Evolutionary conservation across 2,113 vertebrate species (phyloP), one percentile per base, ranked within the genome.

Genomic region (Notarius quadriscutis): DNA sequence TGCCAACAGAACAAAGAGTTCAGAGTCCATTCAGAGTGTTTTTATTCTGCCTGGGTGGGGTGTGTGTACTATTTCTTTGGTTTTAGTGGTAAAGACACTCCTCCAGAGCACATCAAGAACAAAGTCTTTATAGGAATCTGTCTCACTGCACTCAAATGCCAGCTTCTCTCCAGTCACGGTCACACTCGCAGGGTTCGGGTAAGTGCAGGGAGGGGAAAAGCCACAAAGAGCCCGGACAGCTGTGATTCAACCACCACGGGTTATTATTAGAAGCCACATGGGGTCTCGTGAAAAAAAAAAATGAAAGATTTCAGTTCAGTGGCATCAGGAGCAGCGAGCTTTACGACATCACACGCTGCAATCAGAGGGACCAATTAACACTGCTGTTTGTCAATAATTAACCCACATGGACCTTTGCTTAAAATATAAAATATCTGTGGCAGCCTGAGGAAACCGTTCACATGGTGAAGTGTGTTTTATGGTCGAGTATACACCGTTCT

Each of bases 181-280:
- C 25, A 41, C 41, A 41, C 41, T 41, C 41, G 27, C 57, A 79
- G 62, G 79, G 71, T 63, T 87, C 87, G 69, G 17, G 86, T 74
- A 87, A 87, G 55, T 81, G 34, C 81, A 89, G 87, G 63, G 89
- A 89, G 80, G 41, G 80, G 27, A 88, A 85, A 88, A 86, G 82
- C 86, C 84, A 86, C 80, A 20, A 41, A 63, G 88, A 87, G 86
- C 72, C 65, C 48, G 14, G 77, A 84, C 51, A 84, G 86, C 87
- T 67, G 77, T 82, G 84, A 86, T 89, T 86, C 75, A 81, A 87
- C 84, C 74, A 82, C 81, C 20, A 60, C 48, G 27, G 81, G 51
- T 84, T 90, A 87, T 89, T 84, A 82, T 87, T 89, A 89, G 87
- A 87, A 85, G 53, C 60, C 20, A 48, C 81, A 88, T 53, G 9